phyloP scores from a whole-genome alignment of 1,140 invertebrate species.

The Eriocheir sinensis region DNA sequence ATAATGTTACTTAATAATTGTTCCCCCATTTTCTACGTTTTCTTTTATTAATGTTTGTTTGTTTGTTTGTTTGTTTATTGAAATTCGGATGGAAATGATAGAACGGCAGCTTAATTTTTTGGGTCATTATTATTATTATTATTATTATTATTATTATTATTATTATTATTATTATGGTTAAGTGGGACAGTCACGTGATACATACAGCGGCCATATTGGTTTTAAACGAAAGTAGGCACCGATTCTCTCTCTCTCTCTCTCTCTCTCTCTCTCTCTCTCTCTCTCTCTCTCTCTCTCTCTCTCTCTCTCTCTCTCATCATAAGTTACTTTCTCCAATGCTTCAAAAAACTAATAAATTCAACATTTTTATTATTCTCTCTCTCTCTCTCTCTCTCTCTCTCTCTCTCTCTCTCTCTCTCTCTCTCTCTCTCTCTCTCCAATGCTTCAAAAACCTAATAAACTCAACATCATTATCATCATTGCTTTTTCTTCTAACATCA shows the following conservation, averaged over 20 bases:
- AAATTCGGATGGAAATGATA: background rate
- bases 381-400: conserved; percentile 37
- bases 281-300: conserved; percentile 34
- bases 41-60: background rate
- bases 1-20: background rate
- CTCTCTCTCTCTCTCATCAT: no score
- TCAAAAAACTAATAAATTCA: background rate
- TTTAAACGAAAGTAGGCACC: background rate
- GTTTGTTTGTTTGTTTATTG: background rate
- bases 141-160: conserved; percentile 20
- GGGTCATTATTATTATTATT: background rate
- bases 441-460: background rate
- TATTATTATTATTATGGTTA: conserved; percentile 5
- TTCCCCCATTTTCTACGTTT: background rate
- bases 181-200: background rate
- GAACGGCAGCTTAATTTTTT: background rate
- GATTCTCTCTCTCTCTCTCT: background rate
- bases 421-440: background rate
- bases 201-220: background rate
- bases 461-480: background rate
- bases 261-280: conserved; percentile 33
- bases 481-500: no score
- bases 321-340: background rate
- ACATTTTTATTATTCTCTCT: background rate
- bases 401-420: background rate